These are phyloP conservation scores for Heliconius ismenius DNA, from an alignment of 2,888 invertebrate genomes.

Conservation along the genomic window DNA sequence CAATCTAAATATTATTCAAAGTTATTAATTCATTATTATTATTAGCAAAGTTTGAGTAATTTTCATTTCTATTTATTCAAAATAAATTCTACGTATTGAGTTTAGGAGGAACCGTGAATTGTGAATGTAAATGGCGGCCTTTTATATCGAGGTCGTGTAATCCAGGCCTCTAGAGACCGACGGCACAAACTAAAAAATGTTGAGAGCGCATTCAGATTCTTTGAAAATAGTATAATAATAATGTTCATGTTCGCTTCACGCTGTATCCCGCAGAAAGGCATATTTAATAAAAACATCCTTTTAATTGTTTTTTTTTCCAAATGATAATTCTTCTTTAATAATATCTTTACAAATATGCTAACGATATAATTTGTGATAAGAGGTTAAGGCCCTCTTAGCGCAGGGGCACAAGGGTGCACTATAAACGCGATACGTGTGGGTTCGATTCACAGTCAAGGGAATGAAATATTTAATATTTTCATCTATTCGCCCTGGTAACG, in stretches of 20 bases:
- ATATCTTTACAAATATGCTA: too few species aligned
- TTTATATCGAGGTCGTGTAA: constrained; percentile 31
- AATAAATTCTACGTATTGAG: constrained; percentile 18
- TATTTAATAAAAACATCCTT: too few species aligned
- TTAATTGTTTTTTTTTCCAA: too few species aligned
- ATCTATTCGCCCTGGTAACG: too few species aligned
- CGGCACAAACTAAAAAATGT: constrained; percentile 6
- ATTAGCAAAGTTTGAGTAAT: background rate
- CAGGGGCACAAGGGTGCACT: too few species aligned
- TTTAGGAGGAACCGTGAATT: constrained; percentile 26
- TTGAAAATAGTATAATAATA: background rate
- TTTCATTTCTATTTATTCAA: background rate
- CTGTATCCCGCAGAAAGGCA: background rate
- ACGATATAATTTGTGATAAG: too few species aligned
- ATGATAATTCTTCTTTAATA: too few species aligned
- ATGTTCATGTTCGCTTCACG: background rate
- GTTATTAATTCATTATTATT: background rate
- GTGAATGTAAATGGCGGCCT: constrained; percentile 35
- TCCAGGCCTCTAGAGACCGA: constrained; percentile 25
- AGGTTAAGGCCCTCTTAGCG: too few species aligned
- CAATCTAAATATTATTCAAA: too few species aligned
- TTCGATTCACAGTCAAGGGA: too few species aligned
- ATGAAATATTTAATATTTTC: too few species aligned
- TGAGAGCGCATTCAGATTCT: background rate
- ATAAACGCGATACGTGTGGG: too few species aligned